Conservation (phyloP, 2,888 invertebrate genomes). For the Sesia apiformis region DNA sequence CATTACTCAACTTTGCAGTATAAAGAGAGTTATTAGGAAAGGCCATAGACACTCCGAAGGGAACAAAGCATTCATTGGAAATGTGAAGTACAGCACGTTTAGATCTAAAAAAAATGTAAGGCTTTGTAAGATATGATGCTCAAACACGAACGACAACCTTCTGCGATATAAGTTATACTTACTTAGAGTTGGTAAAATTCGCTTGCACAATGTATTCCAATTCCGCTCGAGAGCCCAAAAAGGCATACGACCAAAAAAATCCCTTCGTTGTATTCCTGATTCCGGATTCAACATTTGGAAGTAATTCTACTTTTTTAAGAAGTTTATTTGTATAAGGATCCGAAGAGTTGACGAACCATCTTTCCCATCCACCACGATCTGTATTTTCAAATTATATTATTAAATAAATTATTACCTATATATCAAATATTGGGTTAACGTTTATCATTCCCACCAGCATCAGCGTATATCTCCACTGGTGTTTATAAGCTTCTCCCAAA, state of each 20-base stretch:
- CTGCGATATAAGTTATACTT: constrained; percentile 11
- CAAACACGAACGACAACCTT: too few relatives aligned
- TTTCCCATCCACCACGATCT: constrained; percentile 85
- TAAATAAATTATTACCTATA: too few relatives aligned
- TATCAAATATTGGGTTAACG: too few relatives aligned
- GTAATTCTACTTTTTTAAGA: constrained; percentile 79
- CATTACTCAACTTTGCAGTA: constrained; percentile 74
- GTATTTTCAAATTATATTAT: neutral
- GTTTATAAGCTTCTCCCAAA: too few relatives aligned
- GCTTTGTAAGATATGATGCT: too few relatives aligned
- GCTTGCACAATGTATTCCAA: constrained; percentile 82
- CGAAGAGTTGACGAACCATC: constrained; percentile 81
- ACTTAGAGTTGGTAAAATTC: constrained; percentile 77
- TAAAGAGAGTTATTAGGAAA: constrained; percentile 80
- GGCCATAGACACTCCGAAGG: constrained; percentile 79
- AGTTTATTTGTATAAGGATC: constrained; percentile 77
- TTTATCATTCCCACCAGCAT: too few relatives aligned
- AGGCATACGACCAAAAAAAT: constrained; percentile 86
- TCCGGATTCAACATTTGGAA: constrained; percentile 78
- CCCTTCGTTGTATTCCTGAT: constrained; percentile 83
- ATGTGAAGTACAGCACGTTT: constrained; percentile 81
- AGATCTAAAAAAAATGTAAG: constrained; percentile 33
- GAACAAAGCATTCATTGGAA: constrained; percentile 83
- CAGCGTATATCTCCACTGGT: too few relatives aligned
- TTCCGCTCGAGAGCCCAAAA: constrained; percentile 82